These are phyloP conservation scores for Drosophila peninsularis DNA, from an alignment of 2,888 invertebrate genomes.

Conservation along the genomic window DNA sequence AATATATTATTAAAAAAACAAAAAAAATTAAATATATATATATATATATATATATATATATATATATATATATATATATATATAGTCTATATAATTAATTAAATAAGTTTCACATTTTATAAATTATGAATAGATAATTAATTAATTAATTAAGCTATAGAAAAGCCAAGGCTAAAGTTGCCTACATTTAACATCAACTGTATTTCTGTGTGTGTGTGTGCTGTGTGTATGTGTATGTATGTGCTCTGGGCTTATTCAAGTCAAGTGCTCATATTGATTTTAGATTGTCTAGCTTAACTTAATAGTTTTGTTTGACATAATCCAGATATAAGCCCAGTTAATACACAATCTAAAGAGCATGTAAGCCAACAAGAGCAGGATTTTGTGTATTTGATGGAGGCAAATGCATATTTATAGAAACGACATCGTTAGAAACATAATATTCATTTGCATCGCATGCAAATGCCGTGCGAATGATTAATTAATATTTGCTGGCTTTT, in stretches of 20 bases:
- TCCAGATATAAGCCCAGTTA: constrained; percentile 4
- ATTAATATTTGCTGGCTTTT: background rate
- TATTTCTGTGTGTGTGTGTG: background rate
- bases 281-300: background rate
- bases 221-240: background rate
- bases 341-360: constrained; percentile 1
- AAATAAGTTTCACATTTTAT: no score
- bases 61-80: no score
- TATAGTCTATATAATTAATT: no score
- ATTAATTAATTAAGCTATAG: no score
- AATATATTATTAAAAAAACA: no score
- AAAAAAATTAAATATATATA: no score
- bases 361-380: background rate
- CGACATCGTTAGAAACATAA: background rate
- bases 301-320: constrained; percentile 3
- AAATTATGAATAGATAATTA: no score
- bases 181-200: no score
- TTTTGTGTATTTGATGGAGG: background rate
- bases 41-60: no score
- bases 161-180: background rate
- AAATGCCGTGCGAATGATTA: constrained; percentile 10
- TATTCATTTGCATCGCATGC: constrained; percentile 1
- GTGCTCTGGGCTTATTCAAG: background rate
- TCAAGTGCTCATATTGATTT: constrained; percentile 3
- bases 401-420: background rate